Base-by-base conservation (phyloP, 2,797 vertebrate genomes). In the Ctenopoma kingsleyae region DNA sequence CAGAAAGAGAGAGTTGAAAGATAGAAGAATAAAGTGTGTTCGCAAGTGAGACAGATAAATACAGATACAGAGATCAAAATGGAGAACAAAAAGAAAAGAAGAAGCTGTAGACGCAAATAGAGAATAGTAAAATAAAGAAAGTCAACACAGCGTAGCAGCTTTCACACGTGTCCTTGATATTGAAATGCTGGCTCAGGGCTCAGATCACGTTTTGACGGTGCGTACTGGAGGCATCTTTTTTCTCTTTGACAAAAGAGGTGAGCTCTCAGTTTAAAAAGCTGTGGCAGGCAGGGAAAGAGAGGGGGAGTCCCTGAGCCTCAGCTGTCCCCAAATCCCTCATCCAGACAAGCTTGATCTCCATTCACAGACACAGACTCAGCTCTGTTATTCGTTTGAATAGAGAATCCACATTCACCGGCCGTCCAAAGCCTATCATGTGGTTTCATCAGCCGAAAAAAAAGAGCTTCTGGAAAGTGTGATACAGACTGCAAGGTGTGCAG, bases 331-430 rank as follows among this genome's bases (percentile, higher is more conserved):
- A 76, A 88, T 82, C 82, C 88, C 77, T 86, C 76, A 77, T 67
- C 74, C 84, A 87, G 86, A 86, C 85, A 80, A 80, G 83, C 77
- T 72, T 90, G 86, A 90, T 89, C 87, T 89, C 78, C 76, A 67
- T 89, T 87, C 80, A 58, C 73, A 83, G 65, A 64, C 66, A 52
- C 69, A 54, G 73, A 77, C 56, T 76, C 57, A 8, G 83, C 71
- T 82, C 74, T 58, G 70, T 84, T 71, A 71, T 77, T 59, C 16
- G 49, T 74, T 58, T 80, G 76, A 89, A 83, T 65, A 62, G 67
- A 76, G 78, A 71, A 83, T 68, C 76, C 56, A 27, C 71, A 61
- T 67, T 62, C 53, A 9, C 58, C 48, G 6, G 63, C 57, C 20
- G 19, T 71, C 66, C 60, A 38, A 53, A 78, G 48, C 77, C 64